Evolutionary conservation across 2,888 invertebrate genomes (phyloP).

Genomic region (Cephalotes varians): DNA sequence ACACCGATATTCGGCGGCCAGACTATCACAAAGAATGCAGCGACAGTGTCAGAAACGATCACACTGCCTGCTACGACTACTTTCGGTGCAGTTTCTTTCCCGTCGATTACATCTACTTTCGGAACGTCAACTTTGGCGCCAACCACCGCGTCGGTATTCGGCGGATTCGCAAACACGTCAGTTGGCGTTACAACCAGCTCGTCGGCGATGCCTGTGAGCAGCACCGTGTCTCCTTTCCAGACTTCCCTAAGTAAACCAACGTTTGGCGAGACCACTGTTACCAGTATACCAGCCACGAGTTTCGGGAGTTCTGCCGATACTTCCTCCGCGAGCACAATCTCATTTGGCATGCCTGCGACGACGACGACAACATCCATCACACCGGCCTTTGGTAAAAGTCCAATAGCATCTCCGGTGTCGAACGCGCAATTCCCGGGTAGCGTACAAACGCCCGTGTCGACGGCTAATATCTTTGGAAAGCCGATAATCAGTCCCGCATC

Average conservation of each 20-base stretch:
- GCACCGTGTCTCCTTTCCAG: conserved; percentile 61
- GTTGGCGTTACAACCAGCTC: conserved; percentile 8
- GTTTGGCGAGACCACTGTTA: conserved; percentile 55
- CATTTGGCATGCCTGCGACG: conserved; percentile 13
- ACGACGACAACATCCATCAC: conserved; percentile 48
- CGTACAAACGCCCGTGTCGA: conserved; percentile 48
- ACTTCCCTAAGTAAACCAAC: conserved; percentile 53
- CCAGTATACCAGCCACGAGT: conserved; percentile 57
- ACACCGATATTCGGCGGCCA: conserved; percentile 58
- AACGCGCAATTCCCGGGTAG: conserved; percentile 65
- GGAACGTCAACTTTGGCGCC: conserved; percentile 49
- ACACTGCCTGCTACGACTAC: conserved; percentile 49
- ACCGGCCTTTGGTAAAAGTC: conserved; percentile 60
- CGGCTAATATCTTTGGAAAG: conserved; percentile 65
- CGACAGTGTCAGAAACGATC: conserved; percentile 56
- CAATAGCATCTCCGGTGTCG: conserved; percentile 48
- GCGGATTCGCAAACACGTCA: conserved; percentile 59
- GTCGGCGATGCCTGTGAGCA: conserved; percentile 13
- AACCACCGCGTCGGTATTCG: conserved; percentile 58
- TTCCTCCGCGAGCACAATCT: conserved; percentile 17
- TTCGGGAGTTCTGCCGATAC: conserved; percentile 3
- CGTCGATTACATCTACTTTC: conserved; percentile 39
- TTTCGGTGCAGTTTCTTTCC: conserved; percentile 41
- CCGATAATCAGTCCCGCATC: conserved; percentile 55
- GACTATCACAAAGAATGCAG: conserved; percentile 34